phyloP scores from a whole-genome alignment of 2,888 invertebrate genomes.

The Melinaea menophilus region DNA sequence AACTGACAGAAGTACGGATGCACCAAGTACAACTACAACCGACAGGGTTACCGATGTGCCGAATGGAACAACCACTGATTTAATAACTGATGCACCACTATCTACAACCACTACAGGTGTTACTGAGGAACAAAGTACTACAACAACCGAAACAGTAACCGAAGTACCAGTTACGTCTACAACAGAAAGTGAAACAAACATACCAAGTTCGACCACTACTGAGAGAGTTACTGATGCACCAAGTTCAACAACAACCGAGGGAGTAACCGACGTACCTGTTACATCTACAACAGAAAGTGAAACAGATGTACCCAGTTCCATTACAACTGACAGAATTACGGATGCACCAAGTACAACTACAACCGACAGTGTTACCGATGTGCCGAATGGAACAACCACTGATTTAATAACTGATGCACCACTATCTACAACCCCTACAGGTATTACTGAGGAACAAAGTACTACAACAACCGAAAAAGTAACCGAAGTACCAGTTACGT shows the following conservation, averaged over 20 bases:
- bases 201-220: slow-evolving; percentile 1
- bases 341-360: slow-evolving; percentile 2
- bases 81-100: slow-evolving; percentile 1
- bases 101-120: not conserved
- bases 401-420: slow-evolving; percentile 2
- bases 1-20: no score
- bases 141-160: not conserved
- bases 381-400: not conserved
- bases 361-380: not conserved
- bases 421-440: not conserved
- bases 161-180: not conserved
- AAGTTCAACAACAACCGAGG: slow-evolving; percentile 1
- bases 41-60: no score
- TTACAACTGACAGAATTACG: not conserved
- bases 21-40: no score
- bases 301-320: slow-evolving; percentile 3
- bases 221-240: not conserved
- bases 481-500: not conserved
- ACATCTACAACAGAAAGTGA: slow-evolving; percentile 1
- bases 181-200: slow-evolving; percentile 7
- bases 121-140: not conserved
- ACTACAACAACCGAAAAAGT: not conserved
- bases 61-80: not conserved
- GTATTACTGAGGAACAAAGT: not conserved
- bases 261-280: not conserved